Percentiles rank a stretch among this genome's conserved stretches.
Evolutionary conservation across 2,113 vertebrate genomes (phyloP).

Genomic region (Charina bottae): DNA sequence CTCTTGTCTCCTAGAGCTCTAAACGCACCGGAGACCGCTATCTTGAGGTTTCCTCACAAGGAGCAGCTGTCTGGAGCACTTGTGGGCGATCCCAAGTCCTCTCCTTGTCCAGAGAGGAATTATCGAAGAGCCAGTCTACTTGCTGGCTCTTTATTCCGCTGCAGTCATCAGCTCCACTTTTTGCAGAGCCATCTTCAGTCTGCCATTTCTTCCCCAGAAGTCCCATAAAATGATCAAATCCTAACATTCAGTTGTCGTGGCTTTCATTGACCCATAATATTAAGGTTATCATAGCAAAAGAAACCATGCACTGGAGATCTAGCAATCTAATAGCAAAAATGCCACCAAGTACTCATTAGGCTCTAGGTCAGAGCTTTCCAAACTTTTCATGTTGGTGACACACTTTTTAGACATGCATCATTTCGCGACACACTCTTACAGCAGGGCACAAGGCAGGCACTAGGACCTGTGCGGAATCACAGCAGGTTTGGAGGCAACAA

Average conservation of each 20-base stretch:
- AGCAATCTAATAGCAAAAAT: not conserved
- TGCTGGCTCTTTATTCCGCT: not conserved
- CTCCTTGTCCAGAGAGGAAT: not conserved
- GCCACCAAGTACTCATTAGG: not conserved
- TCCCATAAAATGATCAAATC: not conserved
- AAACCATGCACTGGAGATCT: not conserved
- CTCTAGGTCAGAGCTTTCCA: no score
- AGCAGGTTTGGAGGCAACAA: no score
- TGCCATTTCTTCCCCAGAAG: not conserved
- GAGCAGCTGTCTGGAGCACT: not conserved
- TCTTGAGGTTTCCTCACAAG: not conserved
- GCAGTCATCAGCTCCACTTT: not conserved
- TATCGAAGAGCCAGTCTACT: not conserved
- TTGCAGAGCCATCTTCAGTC: not conserved
- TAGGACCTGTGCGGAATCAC: no score
- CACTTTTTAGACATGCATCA: no score
- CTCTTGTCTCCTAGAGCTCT: not conserved
- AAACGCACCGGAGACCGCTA: not conserved
- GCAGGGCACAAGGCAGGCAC: no score
- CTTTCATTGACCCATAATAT: not conserved
- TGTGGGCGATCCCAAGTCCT: not conserved
- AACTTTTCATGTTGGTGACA: no score
- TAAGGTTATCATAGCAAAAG: not conserved
- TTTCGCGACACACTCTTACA: no score
- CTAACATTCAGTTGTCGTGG: not conserved